These are phyloP conservation scores for Gracilinanus agilis DNA, from an alignment of 2,113 vertebrate genomes.

Conservation along the genomic window DNA sequence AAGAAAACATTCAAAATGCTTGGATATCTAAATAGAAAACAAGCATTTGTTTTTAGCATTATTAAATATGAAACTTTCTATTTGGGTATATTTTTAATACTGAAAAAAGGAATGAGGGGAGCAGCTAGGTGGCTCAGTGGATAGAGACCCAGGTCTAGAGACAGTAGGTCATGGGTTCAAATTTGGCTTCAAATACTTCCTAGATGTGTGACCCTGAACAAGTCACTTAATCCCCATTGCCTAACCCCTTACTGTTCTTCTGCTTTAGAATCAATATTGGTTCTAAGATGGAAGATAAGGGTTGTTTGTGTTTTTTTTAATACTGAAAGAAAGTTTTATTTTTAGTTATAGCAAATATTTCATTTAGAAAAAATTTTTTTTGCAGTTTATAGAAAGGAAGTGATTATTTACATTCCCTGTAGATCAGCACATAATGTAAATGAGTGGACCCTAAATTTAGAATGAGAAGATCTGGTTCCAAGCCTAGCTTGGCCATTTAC, in stretches of 20 bases:
- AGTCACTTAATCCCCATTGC: too few relatives aligned
- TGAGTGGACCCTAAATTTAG: not conserved
- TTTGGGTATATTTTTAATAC: not conserved
- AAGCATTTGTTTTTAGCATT: not conserved
- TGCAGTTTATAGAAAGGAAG: not conserved
- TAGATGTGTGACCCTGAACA: too few relatives aligned
- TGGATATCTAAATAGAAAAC: not conserved
- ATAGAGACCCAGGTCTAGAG: too few relatives aligned
- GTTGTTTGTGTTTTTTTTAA: not conserved
- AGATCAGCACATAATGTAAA: not conserved
- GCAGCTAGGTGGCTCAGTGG: too few relatives aligned
- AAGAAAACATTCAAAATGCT: not conserved
- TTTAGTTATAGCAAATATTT: not conserved
- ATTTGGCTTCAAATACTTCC: too few relatives aligned
- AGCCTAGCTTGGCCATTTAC: not conserved
- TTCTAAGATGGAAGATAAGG: too few relatives aligned
- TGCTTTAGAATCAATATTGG: too few relatives aligned
- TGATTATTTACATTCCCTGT: not conserved
- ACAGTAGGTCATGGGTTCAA: too few relatives aligned
- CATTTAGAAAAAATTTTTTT: not conserved
- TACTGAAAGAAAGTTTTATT: not conserved
- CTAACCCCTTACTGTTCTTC: too few relatives aligned
- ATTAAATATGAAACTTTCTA: not conserved
- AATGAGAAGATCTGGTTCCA: not conserved
- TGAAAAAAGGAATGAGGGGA: not conserved